Evolutionary conservation across 2,888 invertebrate species (phyloP).

Genomic region (Andrena bicolor): DNA sequence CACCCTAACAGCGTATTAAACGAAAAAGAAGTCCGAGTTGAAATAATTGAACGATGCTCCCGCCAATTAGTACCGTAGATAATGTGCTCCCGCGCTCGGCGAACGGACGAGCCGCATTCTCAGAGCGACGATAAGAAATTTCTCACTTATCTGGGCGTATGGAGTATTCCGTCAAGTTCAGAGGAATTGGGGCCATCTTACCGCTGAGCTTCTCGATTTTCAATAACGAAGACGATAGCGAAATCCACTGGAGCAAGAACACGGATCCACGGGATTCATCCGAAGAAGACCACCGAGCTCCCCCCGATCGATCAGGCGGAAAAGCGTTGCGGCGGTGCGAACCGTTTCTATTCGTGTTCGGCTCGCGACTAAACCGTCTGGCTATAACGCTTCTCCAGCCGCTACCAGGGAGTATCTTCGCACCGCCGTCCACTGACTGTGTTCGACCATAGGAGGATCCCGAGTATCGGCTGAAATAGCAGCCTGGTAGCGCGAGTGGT

Average conservation of each 20-base stretch:
- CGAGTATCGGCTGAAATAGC: constrained; percentile 17
- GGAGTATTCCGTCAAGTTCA: too few relatives aligned
- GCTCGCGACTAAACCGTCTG: constrained; percentile 49
- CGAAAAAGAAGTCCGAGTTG: not conserved
- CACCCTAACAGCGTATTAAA: not conserved
- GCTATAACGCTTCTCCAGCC: constrained; percentile 39
- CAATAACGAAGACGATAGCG: not conserved
- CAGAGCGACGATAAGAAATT: too few relatives aligned
- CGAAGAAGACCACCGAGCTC: not conserved
- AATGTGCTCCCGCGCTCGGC: too few relatives aligned
- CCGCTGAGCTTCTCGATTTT: not conserved
- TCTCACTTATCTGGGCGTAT: too few relatives aligned
- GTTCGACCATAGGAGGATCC: constrained; percentile 49
- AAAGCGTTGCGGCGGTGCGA: constrained; percentile 25
- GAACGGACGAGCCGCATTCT: too few relatives aligned
- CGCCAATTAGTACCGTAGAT: not conserved
- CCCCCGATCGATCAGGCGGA: not conserved
- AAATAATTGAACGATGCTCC: not conserved
- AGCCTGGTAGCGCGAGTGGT: constrained; percentile 13
- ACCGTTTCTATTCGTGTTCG: constrained; percentile 46
- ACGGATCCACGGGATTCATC: not conserved
- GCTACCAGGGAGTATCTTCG: constrained; percentile 37
- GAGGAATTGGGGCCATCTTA: not conserved
- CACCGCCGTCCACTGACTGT: not conserved
- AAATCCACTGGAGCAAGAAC: not conserved